phyloP scores from a whole-genome alignment of 2,113 vertebrate genomes.

The Cochlearius cochlearius region DNA sequence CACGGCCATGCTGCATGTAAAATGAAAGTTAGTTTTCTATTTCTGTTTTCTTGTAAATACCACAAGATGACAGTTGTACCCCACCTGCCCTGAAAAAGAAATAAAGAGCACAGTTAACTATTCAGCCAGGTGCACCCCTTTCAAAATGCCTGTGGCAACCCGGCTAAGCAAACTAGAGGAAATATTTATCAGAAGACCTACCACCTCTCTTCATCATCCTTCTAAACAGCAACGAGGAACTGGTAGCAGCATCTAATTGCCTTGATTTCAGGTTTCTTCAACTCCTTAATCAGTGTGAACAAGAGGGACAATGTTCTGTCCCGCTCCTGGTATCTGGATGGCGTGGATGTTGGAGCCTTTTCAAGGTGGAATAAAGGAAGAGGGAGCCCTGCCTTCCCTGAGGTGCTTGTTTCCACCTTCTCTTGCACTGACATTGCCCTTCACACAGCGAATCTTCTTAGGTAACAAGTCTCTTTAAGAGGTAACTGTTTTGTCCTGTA shows the following conservation, averaged over 20 bases:
- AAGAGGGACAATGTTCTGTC: neutral
- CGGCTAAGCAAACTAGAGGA: neutral
- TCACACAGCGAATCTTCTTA: neutral
- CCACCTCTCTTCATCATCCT: neutral
- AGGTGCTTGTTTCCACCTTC: neutral
- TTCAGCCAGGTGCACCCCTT: neutral
- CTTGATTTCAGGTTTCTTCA: neutral
- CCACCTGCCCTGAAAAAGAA: neutral
- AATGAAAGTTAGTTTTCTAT: constrained; percentile 19
- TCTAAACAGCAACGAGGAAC: neutral
- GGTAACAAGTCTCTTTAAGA: neutral
- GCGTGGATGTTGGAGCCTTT: neutral
- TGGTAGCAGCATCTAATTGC: neutral
- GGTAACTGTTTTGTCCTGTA: neutral
- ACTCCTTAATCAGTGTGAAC: neutral
- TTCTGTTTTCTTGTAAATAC: constrained; percentile 24
- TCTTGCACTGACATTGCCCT: neutral
- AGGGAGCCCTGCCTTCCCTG: neutral
- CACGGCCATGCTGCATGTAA: neutral
- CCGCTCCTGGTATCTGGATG: neutral
- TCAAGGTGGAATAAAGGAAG: neutral
- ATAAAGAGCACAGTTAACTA: neutral
- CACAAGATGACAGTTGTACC: constrained; percentile 26
- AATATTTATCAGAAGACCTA: neutral
- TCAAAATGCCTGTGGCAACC: neutral